Percentiles rank a stretch among this genome's conserved stretches.
These are phyloP conservation scores for Euplagia quadripunctaria DNA, from an alignment of 2,888 invertebrate genomes.

Conservation along the genomic window DNA sequence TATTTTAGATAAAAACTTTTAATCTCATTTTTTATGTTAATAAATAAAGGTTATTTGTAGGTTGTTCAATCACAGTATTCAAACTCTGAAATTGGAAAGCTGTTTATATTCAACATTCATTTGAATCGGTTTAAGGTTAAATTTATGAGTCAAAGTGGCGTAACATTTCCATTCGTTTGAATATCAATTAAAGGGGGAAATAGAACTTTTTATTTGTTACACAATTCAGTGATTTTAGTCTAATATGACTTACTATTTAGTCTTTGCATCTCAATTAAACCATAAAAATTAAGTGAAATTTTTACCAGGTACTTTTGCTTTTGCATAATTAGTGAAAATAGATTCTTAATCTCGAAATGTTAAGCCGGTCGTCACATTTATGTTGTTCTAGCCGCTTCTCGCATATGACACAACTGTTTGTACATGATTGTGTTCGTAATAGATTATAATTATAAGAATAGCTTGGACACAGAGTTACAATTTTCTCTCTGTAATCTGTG, in stretches of 20 bases:
- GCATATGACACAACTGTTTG: no score
- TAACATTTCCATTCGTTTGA: not conserved
- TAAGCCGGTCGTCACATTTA: not conserved
- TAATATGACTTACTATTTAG: no score
- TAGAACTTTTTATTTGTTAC: not conserved
- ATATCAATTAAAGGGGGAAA: slow-evolving; percentile 1
- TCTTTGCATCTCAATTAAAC: no score
- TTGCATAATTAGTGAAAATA: not conserved
- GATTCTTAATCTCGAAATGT: not conserved
- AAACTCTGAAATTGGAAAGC: slow-evolving; percentile 15
- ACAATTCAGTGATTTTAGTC: not conserved
- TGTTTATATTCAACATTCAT: slow-evolving; percentile 14
- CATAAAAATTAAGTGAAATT: no score
- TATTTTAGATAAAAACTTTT: slow-evolving; percentile 49
- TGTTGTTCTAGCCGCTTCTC: not conserved
- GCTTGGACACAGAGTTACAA: no score
- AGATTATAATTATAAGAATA: no score
- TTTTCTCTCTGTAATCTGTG: no score
- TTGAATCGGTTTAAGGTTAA: slow-evolving; percentile 12
- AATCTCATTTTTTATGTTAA: slow-evolving; percentile 40
- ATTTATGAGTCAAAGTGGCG: slow-evolving; percentile 14
- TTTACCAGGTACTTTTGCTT: no score
- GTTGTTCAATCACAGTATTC: slow-evolving; percentile 23
- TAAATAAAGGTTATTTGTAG: slow-evolving; percentile 24
- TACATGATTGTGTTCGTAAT: no score